These are phyloP conservation scores for Lasiurus borealis DNA, from an alignment of 2,113 vertebrate genomes.

Conservation along the genomic window DNA sequence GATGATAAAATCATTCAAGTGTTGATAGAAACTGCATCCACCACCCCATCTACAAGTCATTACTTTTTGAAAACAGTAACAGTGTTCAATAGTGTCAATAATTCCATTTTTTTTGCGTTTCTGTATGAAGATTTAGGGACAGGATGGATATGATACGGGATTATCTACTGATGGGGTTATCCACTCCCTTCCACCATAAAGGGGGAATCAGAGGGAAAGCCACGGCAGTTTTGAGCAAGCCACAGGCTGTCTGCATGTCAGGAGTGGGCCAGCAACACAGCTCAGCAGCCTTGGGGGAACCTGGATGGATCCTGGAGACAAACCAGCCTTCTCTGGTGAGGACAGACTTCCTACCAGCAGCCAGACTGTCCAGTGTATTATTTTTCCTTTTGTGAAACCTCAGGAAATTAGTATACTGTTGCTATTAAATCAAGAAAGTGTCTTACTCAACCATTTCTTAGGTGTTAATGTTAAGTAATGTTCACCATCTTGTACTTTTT, in stretches of 20 bases:
- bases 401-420: neutral
- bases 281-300: neutral
- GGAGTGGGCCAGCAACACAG: no score
- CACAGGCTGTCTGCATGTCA: neutral
- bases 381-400: neutral
- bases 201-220: neutral
- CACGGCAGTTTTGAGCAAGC: neutral
- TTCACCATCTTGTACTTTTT: neutral
- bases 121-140: neutral
- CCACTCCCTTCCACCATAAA: neutral
- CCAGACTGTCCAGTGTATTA: neutral
- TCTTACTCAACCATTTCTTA: neutral
- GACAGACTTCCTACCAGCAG: accelerated
- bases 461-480: neutral
- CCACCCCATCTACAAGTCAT: neutral
- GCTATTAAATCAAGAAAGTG: neutral
- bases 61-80: neutral
- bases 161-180: neutral
- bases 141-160: neutral
- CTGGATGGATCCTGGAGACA: accelerated
- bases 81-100: neutral
- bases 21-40: neutral
- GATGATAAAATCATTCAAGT: neutral
- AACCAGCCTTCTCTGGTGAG: neutral
- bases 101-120: neutral